Evolutionary conservation across 2,888 invertebrate species (phyloP).

Genomic region (Dynastes grantii): DNA sequence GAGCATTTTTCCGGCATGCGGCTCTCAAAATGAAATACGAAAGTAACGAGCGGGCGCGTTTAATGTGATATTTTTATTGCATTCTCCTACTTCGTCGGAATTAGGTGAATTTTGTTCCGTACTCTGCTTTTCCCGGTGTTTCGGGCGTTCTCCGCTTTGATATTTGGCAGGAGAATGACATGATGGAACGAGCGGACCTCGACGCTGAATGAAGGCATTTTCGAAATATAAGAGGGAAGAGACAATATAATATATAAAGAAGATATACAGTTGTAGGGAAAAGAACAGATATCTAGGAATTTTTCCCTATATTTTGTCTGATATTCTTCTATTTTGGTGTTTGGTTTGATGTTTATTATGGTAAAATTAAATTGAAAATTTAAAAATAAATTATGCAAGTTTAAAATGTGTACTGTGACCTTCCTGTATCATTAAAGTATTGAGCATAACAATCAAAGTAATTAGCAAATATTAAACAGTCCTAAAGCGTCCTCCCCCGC

Average conservation of each 20-base stretch:
- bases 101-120: slow-evolving; percentile 50
- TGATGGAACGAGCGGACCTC: background rate
- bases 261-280: background rate
- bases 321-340: background rate
- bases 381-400: background rate
- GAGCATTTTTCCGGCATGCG: slow-evolving; percentile 5
- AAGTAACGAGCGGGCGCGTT: slow-evolving; percentile 55
- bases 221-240: background rate
- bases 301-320: background rate
- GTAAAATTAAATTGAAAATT: too few species aligned
- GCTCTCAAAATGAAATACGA: slow-evolving; percentile 53
- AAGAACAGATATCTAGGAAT: background rate
- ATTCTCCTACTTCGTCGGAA: slow-evolving; percentile 54
- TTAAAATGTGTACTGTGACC: background rate
- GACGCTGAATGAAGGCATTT: background rate
- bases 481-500: too few species aligned
- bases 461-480: too few species aligned
- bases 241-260: background rate
- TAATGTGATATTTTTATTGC: slow-evolving; percentile 59
- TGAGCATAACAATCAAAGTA: too few species aligned
- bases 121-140: slow-evolving; percentile 35
- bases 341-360: background rate
- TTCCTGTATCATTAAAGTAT: too few species aligned
- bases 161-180: background rate
- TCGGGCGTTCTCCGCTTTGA: background rate